phyloP scores from a whole-genome alignment of 1,140 invertebrate genomes.

The Paramacrobiotus metropolitanus region DNA sequence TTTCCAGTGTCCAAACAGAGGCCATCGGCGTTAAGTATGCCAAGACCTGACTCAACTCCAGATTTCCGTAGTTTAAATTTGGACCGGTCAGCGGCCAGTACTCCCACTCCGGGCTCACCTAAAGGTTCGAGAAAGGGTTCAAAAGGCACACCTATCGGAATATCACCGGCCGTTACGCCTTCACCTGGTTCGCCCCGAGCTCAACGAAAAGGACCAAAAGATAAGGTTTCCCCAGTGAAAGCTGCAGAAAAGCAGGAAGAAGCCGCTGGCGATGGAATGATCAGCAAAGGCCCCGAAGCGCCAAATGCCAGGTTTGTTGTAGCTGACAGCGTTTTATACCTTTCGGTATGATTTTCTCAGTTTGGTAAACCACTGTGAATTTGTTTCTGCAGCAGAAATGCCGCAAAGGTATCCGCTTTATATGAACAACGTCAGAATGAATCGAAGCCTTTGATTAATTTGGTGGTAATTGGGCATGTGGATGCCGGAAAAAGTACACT shows the following conservation, averaged over 20 bases:
- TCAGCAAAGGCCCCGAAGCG: too few species aligned
- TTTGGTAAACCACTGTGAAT: slow-evolving; percentile 8
- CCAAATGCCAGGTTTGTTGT: too few species aligned
- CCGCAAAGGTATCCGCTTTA: slow-evolving; percentile 21
- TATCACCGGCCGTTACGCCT: too few species aligned
- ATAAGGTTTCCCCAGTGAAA: too few species aligned
- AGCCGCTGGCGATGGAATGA: too few species aligned
- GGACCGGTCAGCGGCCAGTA: neutral
- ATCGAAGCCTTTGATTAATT: slow-evolving; percentile 61
- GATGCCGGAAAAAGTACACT: slow-evolving; percentile 97
- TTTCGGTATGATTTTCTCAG: too few species aligned
- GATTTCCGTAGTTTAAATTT: neutral
- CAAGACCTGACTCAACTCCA: neutral
- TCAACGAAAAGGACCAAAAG: too few species aligned
- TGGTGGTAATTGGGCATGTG: slow-evolving; percentile 93
- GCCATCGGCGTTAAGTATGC: neutral
- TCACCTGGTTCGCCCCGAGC: too few species aligned
- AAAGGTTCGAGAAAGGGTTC: neutral
- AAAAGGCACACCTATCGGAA: too few species aligned
- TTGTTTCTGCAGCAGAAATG: neutral
- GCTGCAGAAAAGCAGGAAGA: too few species aligned
- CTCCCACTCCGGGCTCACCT: neutral
- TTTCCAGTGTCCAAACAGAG: neutral
- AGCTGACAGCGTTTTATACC: too few species aligned
- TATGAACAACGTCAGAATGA: slow-evolving; percentile 47